These are phyloP conservation scores for Vannuccia rotundouncinata DNA, from an alignment of 2,888 invertebrate species.

Conservation along the genomic window DNA sequence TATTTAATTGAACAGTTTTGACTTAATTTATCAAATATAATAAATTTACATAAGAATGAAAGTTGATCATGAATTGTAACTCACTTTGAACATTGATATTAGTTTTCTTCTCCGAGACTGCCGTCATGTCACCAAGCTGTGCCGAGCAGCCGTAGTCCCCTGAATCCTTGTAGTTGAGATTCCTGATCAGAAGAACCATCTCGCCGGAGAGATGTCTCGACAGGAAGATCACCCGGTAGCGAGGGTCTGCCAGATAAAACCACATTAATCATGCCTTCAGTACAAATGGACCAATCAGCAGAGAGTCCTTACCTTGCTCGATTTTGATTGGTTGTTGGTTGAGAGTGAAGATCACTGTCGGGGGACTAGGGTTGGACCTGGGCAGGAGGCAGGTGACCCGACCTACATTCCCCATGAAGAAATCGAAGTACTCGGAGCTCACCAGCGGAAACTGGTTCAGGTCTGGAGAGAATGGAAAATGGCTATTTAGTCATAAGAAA, in stretches of 20 bases:
- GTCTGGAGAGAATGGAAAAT: too few relatives aligned
- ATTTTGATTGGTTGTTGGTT: not conserved
- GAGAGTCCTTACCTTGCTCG: not conserved
- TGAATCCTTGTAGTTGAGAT: not conserved
- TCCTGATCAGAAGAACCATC: constrained; percentile 19
- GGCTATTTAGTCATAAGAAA: too few relatives aligned
- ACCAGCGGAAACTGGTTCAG: constrained; percentile 13
- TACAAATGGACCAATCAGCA: not conserved
- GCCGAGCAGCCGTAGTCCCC: constrained; percentile 14
- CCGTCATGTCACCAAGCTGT: not conserved
- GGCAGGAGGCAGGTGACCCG: not conserved
- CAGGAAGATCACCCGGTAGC: not conserved
- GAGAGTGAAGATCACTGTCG: not conserved
- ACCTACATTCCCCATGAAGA: constrained; percentile 33
- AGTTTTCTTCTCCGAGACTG: not conserved
- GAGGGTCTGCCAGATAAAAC: too few relatives aligned
- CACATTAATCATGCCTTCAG: too few relatives aligned
- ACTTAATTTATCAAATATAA: too few relatives aligned
- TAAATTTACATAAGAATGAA: too few relatives aligned
- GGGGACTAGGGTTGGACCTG: constrained; percentile 10
- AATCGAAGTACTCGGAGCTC: not conserved
- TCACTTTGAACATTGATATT: not conserved
- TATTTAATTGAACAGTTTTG: too few relatives aligned
- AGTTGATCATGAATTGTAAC: too few relatives aligned
- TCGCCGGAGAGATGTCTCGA: not conserved